Base-by-base conservation (phyloP, 2,113 vertebrate species). In the Arothron firmamentum region DNA sequence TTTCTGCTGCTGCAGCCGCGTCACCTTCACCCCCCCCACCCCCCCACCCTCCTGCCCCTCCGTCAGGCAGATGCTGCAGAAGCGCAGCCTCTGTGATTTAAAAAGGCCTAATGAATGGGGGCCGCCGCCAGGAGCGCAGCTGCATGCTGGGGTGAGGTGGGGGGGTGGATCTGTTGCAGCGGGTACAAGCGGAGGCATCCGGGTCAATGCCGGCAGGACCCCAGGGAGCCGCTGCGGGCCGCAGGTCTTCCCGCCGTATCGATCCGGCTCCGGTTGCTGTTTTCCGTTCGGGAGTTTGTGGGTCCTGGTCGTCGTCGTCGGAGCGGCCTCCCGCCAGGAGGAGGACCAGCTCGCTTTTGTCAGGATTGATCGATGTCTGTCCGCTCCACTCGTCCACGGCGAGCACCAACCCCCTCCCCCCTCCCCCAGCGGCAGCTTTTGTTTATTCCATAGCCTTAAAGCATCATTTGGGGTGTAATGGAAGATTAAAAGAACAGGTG, bases 361-460 rank as follows among this genome's bases (percentile, higher is more conserved):
- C 75, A 69, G 60, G 69, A 53, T 74, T 85, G 82, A 86, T 86
- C 77, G 80, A 88, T 88, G 80, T 74, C 50, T 83, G 77, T 64
- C 66, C 80, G 50, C 48, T 83, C 55, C 46, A 42, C 52, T 67
- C 71, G 70, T n/a, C 46, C 16, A 16, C 17, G 10, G 10, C 14
- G 11, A 13, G 41, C 41, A 14, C 64, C 16, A 61, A 56, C 28
- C 48, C 28, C 34, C 43, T 72, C 74, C 50, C 19, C 64, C 59
- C n/a, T n/a, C 23, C 50, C 28, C 20, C 41, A 28, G 25, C 25
- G 6, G 25, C 25, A 28, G 25, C 55, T 60, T 85, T 83, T 91
- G 82, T 88, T 89, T 84, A 90, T 88, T 85, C 77, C 76, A 88
- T 91, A 85, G 90, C 78, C 79, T 86, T 87, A 87, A 80, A 82